phyloP scores from a whole-genome alignment of 2,888 invertebrate genomes.

The Mythimna vitellina region DNA sequence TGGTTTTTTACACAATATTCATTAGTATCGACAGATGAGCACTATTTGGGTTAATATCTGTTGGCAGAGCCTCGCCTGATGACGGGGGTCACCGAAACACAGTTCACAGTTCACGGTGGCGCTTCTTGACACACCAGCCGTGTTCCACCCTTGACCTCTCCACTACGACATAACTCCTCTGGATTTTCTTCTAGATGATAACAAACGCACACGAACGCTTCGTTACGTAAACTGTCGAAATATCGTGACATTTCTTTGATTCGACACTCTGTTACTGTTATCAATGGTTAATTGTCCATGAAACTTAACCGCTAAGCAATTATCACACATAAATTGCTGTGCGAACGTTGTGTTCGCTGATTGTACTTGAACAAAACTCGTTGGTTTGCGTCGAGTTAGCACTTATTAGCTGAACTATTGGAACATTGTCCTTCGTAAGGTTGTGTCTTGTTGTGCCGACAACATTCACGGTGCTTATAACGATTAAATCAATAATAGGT shows the following conservation, averaged over 20 bases:
- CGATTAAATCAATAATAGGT: conserved; percentile 59
- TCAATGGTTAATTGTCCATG: conserved; percentile 26
- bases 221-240: conserved; percentile 41
- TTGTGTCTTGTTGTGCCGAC: conserved; percentile 68
- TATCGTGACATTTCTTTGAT: conserved; percentile 57
- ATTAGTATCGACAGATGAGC: conserved; percentile 41
- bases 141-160: conserved; percentile 66
- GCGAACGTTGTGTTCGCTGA: conserved; percentile 11
- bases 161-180: conserved; percentile 65
- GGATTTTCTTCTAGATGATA: conserved; percentile 61
- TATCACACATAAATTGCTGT: conserved; percentile 23
- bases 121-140: conserved; percentile 44
- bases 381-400: conserved; percentile 50
- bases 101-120: conserved; percentile 53
- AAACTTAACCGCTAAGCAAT: conserved; percentile 20
- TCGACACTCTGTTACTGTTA: conserved; percentile 44
- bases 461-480: conserved; percentile 77
- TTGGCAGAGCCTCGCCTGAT: conserved; percentile 19
- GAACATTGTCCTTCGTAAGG: conserved; percentile 76
- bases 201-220: conserved; percentile 30
- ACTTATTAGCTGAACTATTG: conserved; percentile 55
- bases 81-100: conserved; percentile 41
- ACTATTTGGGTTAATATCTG: conserved; percentile 54
- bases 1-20: conserved; percentile 56
- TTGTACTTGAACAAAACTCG: conserved; percentile 15